These are phyloP conservation scores for Otolemur garnettii DNA, from an alignment of 2,113 vertebrate genomes.

Conservation along the genomic window DNA sequence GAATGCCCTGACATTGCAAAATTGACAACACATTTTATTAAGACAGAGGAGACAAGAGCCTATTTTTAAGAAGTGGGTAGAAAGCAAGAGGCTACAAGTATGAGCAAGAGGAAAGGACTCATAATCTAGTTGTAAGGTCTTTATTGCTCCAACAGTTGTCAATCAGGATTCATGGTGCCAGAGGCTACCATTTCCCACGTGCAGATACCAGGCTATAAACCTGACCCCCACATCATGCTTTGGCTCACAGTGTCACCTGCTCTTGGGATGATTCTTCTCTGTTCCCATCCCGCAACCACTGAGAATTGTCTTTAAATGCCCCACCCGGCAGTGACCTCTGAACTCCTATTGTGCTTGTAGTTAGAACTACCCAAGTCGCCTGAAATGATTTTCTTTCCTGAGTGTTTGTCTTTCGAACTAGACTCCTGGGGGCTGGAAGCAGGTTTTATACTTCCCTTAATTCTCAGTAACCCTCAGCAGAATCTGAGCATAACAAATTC, in stretches of 20 bases:
- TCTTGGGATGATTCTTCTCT: neutral
- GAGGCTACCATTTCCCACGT: neutral
- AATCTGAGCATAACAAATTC: neutral
- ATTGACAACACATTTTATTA: neutral
- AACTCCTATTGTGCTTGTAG: neutral
- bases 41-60: neutral
- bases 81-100: neutral
- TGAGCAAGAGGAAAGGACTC: neutral
- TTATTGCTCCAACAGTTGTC: neutral
- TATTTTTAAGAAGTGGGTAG: neutral
- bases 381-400: neutral
- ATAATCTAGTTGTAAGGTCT: neutral
- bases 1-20: neutral
- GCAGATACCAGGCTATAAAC: neutral
- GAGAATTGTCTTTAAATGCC: neutral
- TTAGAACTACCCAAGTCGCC: neutral
- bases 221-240: neutral
- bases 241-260: neutral
- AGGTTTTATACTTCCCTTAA: neutral
- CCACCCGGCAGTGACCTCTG: neutral
- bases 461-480: conserved; percentile 33
- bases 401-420: conserved; percentile 52
- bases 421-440: neutral
- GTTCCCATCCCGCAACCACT: neutral
- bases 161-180: neutral